Conservation (phyloP, 2,113 vertebrate genomes). For the Carassius carassius region DNA sequence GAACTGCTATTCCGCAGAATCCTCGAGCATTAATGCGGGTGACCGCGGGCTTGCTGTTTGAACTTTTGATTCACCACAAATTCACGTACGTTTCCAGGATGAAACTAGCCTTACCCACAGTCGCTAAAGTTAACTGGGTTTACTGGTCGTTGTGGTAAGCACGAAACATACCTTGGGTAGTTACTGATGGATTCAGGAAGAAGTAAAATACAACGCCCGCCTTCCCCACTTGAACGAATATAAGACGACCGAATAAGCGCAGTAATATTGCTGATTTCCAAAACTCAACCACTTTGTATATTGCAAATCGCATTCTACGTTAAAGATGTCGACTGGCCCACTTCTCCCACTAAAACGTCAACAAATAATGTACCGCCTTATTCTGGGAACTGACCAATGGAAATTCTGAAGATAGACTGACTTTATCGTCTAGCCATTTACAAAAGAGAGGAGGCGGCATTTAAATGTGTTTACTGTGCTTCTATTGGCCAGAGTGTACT, state of each 20-base stretch:
- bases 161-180: constrained; percentile 7
- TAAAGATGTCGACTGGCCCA: constrained; percentile 72
- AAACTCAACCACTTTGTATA: background rate
- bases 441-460: accelerated
- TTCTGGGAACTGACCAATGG: constrained; percentile 56
- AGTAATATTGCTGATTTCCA: background rate
- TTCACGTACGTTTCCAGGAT: background rate
- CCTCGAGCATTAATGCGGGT: background rate
- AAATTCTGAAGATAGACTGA: background rate
- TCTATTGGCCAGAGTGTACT: constrained; percentile 53
- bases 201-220: background rate
- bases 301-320: background rate
- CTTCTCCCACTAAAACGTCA: constrained; percentile 70
- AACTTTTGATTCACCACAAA: background rate
- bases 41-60: background rate
- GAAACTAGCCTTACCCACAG: background rate
- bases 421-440: background rate
- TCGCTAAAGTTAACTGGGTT: background rate
- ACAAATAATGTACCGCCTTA: constrained; percentile 61
- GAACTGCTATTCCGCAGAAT: background rate
- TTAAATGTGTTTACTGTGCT: constrained; percentile 33
- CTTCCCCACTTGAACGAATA: background rate
- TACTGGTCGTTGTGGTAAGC: background rate
- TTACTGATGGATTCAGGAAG: background rate
- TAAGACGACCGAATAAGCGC: background rate